Evolutionary conservation across 2,113 vertebrate genomes (phyloP).

Genomic region (Corapipo altera): DNA sequence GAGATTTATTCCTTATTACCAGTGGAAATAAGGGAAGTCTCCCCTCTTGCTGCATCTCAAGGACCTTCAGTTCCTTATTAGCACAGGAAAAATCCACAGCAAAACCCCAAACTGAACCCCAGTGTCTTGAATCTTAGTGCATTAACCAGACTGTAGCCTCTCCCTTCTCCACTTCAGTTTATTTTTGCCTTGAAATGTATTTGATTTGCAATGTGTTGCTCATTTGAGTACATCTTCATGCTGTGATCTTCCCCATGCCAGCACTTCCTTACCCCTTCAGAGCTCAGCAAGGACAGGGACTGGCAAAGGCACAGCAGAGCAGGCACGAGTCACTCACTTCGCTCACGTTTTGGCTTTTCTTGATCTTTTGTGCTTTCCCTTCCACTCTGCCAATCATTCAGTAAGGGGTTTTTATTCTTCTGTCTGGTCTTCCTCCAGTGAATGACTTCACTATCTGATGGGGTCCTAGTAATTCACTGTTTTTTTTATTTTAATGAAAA

Average conservation of each 20-base stretch:
- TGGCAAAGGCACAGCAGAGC: neutral
- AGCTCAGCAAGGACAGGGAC: neutral
- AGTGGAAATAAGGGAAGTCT: neutral
- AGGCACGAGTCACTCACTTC: neutral
- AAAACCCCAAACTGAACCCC: neutral
- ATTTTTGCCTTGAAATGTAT: neutral
- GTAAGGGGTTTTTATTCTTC: neutral
- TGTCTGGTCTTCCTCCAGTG: neutral
- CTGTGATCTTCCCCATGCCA: neutral
- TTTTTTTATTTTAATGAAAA: constrained; percentile 15
- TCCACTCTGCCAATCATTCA: neutral
- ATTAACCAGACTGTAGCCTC: neutral
- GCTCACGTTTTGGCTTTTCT: neutral
- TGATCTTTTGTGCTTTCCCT: neutral
- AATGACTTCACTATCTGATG: neutral
- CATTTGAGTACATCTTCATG: neutral
- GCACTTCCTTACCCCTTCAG: neutral
- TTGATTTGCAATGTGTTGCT: neutral
- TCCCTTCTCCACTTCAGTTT: neutral
- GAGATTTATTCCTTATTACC: neutral
- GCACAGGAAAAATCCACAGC: neutral
- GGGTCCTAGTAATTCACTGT: neutral
- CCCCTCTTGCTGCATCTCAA: neutral
- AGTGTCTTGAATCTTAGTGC: neutral
- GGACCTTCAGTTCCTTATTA: neutral